Base-by-base conservation (phyloP, 2,888 invertebrate genomes). In the Agriopis marginaria region DNA sequence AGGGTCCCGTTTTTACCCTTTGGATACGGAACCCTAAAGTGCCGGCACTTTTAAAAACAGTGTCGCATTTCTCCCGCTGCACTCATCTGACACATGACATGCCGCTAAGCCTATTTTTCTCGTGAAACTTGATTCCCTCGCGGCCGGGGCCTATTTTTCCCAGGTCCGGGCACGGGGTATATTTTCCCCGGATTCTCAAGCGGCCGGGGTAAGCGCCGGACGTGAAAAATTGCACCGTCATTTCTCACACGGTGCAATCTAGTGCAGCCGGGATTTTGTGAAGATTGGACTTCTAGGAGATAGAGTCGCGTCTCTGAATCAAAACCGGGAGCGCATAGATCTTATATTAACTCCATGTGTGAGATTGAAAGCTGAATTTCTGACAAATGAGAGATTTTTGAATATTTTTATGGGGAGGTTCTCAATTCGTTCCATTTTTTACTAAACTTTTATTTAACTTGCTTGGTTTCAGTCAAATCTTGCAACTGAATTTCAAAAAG, bases 201-300 rank as follows among this genome's bases (percentile, higher is more conserved):
- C 56, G 62, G 23, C 60, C 32, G 32, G 32, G 32, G 32, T 32
- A 32, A 32, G 32, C 32, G 68, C 68, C 70, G 71, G 68, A 73
- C 66, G 73, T 49, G 71, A 74, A 71, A 75, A 77, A 81, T 71
- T 77, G 75, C 74, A 74, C 70, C 67, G 70, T 63, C 67, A 73
- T 79, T 77, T 79, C 73, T 77, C 77, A 71, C 71, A 59, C 61
- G 72, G 58, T 53, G 68, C 70, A 71, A 65, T 68, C 58, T 73
- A 71, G 67, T 44, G 67, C 63, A 76, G 70, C 39, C n/a, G 32
- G 61, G 71, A 58, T 58, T 59, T 63, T 47, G 49, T 61, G 49
- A 14, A n/a, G 62, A 60, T 61, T 63, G 66, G 54, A 70, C 51
- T 55, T 32, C 23, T 44, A 51, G 49, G 9, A 56, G 50, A 63